Conservation (phyloP, 1,140 invertebrate species). For the Scaptomyza montana region DNA sequence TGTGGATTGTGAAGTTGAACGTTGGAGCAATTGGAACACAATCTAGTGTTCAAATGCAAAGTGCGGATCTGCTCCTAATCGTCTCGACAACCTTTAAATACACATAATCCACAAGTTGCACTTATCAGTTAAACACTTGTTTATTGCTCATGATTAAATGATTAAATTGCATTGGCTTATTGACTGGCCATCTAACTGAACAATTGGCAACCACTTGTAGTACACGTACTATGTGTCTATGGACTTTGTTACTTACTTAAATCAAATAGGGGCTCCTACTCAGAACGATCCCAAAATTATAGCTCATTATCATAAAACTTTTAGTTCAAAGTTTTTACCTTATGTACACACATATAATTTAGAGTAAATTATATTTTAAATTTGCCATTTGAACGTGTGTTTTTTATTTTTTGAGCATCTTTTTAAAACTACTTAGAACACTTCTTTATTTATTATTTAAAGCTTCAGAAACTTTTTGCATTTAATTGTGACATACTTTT, state of each 20-base stretch:
- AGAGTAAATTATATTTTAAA: no score
- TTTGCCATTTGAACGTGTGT: no score
- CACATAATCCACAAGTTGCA: background rate
- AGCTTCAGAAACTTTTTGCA: background rate
- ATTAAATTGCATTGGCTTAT: constrained; percentile 1
- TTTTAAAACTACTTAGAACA: no score
- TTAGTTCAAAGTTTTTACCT: no score
- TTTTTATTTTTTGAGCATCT: no score
- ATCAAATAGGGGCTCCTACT: background rate
- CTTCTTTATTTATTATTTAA: no score
- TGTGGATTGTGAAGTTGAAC: constrained; percentile 12
- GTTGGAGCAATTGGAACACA: background rate
- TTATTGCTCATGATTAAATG: constrained; percentile 13
- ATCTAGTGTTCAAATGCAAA: background rate
- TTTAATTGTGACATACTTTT: background rate
- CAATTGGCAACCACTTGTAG: background rate
- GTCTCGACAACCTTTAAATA: background rate
- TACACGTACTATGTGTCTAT: background rate
- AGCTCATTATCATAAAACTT: no score
- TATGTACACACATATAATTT: no score
- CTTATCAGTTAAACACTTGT: constrained; percentile 11
- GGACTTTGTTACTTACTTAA: background rate
- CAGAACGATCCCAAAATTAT: background rate
- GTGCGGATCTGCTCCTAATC: constrained; percentile 13
- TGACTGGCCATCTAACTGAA: background rate